Evolutionary conservation across 2,888 invertebrate species (phyloP).

Genomic region (Tupiocoris notatus): DNA sequence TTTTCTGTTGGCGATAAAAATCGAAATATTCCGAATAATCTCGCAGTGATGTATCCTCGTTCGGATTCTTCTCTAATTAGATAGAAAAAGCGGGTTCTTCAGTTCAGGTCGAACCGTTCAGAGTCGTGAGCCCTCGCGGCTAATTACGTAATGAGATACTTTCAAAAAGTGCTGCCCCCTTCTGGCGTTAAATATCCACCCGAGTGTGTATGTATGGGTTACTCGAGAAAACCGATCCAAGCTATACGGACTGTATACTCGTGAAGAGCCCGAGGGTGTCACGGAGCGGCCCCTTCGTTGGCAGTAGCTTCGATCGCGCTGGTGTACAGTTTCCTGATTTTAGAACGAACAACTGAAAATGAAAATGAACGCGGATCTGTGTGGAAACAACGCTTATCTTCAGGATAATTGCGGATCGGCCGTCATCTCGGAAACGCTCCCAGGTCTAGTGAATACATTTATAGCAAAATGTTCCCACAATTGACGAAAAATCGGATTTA

Average conservation of each 20-base stretch:
- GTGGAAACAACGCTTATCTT: not conserved
- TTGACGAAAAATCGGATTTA: no score
- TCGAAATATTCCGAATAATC: not conserved
- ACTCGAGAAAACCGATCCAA: not conserved
- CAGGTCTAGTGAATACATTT: no score
- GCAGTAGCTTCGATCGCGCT: not conserved
- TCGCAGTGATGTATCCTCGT: not conserved
- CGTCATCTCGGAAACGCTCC: no score
- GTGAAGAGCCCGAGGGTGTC: not conserved
- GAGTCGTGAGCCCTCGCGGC: conserved; percentile 22
- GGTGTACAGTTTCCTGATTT: not conserved
- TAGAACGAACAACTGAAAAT: not conserved
- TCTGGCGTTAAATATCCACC: not conserved
- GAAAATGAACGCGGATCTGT: not conserved
- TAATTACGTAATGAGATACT: conserved; percentile 23
- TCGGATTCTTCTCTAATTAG: conserved; percentile 9
- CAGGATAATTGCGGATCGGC: not conserved
- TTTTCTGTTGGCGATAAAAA: no score
- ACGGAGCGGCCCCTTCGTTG: not conserved
- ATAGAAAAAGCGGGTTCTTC: conserved; percentile 2
- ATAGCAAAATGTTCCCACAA: no score
- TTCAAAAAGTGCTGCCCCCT: not conserved
- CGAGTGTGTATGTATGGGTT: not conserved
- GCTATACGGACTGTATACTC: not conserved
- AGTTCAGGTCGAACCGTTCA: not conserved